Evolutionary conservation across 2,113 vertebrate species (phyloP).

Genomic region (Picathartes gymnocephalus): DNA sequence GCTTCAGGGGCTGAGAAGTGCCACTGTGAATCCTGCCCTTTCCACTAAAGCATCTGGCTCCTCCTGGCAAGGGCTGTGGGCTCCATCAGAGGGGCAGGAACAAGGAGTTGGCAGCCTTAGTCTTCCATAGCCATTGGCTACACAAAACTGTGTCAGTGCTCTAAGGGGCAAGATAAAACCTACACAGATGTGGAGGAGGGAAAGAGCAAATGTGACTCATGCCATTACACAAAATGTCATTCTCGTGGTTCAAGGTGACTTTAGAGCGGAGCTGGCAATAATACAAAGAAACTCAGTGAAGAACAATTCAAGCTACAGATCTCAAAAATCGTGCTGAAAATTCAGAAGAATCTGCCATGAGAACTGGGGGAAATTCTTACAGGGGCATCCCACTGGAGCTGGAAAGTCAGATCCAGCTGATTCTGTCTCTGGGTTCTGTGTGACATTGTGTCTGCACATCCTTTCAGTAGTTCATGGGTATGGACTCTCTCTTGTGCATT

Average conservation of each 20-base stretch:
- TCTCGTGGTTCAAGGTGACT: constrained; percentile 13
- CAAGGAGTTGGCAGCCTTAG: constrained; percentile 21
- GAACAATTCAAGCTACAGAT: not conserved
- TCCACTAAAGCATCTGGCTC: not conserved
- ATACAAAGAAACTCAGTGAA: not conserved
- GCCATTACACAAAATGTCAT: constrained; percentile 26
- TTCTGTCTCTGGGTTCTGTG: not conserved
- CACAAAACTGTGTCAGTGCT: not conserved
- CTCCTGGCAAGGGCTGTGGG: not conserved
- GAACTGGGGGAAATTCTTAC: not conserved
- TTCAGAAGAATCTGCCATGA: not conserved
- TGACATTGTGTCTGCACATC: not conserved
- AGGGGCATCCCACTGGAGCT: not conserved
- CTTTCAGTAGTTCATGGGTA: not conserved
- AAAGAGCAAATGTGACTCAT: constrained; percentile 42
- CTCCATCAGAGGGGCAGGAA: not conserved
- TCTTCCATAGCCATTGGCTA: not conserved
- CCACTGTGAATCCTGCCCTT: not conserved
- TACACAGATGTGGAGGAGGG: constrained; percentile 39
- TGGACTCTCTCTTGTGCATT: not conserved
- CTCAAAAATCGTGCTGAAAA: not conserved
- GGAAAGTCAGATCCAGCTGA: not conserved
- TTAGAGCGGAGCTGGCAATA: not conserved
- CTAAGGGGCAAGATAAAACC: constrained; percentile 41
- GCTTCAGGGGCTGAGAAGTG: not conserved